Evolutionary conservation across 2,113 vertebrate species (phyloP), one percentile per base, ranked within the genome.

Genomic region (Microtus pennsylvanicus): DNA sequence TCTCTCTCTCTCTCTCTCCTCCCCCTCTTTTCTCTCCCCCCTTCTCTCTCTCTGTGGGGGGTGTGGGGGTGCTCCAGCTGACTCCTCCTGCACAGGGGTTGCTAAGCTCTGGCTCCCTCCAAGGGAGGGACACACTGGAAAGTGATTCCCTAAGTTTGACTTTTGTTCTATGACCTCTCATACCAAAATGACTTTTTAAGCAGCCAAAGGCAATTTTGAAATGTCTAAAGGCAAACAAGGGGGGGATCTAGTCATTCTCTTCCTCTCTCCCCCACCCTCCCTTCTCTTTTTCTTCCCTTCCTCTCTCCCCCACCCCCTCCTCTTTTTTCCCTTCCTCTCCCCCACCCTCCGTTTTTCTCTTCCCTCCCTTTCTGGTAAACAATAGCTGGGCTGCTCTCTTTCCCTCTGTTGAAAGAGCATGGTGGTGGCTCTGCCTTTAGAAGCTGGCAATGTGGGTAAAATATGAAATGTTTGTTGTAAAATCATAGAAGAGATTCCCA

Each of bases 371-470:
- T 47, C 5, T 93, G 47, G 63, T 63, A 72, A 97, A 90, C 58
- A 94, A 87, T 75, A 70, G 95, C 30, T 74, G 58, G 50, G 93
- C 30, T 77, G 65, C 22, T 88, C 80, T 95, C 83, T 42, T 94
- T 96, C 50, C 28, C 55, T 17, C 63, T 87, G 50, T 63, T 87
- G 87, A 85, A 90, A 90, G 95, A 93, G 70, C 58, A 82, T 89
- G 94, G 78, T 87, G 93, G 35, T 38, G 16, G 85, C 94, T 91
- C 55, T 58, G 86, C 63, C 90, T 89, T 92, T 47, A 83, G 61
- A 97, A 88, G 80, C 90, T 90, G 96, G 77, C 42, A 72, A 74
- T 47, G 78, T 94, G 65, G 87, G 75, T 75, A 90, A 90, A 94
- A 90, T 76, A 91, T 75, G 74, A 94, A 89, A 93, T 75, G 30